Base-by-base conservation (phyloP, 2,888 invertebrate genomes). In the Bursaphelenchus okinawaensis region DNA sequence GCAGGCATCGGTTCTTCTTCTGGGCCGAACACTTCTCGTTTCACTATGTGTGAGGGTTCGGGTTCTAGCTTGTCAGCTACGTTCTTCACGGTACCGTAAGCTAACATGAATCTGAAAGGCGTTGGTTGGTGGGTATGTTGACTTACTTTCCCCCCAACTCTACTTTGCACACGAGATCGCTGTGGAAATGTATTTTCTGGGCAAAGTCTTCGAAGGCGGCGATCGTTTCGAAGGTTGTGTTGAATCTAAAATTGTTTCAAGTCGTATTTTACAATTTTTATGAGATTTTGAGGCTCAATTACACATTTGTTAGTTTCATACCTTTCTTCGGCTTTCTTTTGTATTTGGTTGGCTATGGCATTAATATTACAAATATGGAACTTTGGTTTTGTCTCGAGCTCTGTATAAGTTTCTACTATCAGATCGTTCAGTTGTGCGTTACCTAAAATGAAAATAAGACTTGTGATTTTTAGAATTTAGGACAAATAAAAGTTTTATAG, bases 341-440 rank as follows among this genome's bases (percentile, higher is more conserved):
- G 70, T 16, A 70, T 22, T 19, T 55, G 50, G 6, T 26, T 8
- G 28, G 51, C 57, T 3, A 56, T 74, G 27, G 68, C 68, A 40
- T 72, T 73, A 55, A 72, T 74, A 55, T 72, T 72, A 56, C 72
- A 72, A 59, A 68, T 68, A 55, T 74, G 74, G 61, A 72, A 72
- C 24, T 68, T 67, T 7, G 72, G 72, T 9, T 63, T 58, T 12
- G 69, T 61, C 54, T 72, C 74, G 27, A 72, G 56, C 23, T 71
- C 68, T 19, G 68, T 74, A 65, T 74, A 73, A 9, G 72, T 74
- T 56, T 72, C 72, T 12, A 72, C 72, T 59, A 72, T 72, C 29
- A 72, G 63, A 26, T 72, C 72, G 55, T 72, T 72, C 6, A 72
- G 62, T 50, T 68, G 59, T 12, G 59, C 52, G 50, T 16, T 52